phyloP scores from a whole-genome alignment of 2,113 vertebrate genomes.

The Camelus dromedarius region DNA sequence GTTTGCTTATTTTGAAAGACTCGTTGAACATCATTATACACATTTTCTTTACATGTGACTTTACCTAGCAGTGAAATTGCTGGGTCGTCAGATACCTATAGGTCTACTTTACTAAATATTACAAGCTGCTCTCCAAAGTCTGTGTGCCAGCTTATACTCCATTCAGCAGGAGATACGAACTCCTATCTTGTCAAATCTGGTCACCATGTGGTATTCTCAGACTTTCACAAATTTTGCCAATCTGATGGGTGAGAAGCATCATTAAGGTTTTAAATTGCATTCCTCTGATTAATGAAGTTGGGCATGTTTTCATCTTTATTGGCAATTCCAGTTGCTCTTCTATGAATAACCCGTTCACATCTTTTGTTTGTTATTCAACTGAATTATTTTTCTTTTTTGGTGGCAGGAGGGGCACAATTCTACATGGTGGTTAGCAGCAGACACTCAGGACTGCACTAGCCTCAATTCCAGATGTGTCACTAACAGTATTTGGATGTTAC shows the following conservation, averaged over 20 bases:
- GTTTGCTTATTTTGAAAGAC: neutral
- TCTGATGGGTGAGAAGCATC: neutral
- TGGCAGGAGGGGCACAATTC: neutral
- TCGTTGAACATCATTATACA: neutral
- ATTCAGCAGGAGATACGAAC: neutral
- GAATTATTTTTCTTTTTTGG: neutral
- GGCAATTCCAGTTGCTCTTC: neutral
- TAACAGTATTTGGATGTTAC: neutral
- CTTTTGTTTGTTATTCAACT: neutral
- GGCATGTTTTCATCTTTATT: neutral
- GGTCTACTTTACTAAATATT: neutral
- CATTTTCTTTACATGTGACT: neutral
- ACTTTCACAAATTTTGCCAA: neutral
- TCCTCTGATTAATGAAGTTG: neutral
- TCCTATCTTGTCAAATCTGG: neutral
- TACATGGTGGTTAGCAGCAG: neutral
- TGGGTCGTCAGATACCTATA: neutral
- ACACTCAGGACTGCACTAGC: neutral
- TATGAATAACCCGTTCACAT: neutral
- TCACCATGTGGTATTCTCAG: conserved; percentile 13
- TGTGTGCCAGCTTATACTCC: neutral
- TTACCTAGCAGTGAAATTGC: neutral
- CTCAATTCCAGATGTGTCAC: neutral
- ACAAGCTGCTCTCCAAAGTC: neutral
- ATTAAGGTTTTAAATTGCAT: neutral